phyloP scores from a whole-genome alignment of 2,113 vertebrate genomes.

The Microcebus ravelobensis region DNA sequence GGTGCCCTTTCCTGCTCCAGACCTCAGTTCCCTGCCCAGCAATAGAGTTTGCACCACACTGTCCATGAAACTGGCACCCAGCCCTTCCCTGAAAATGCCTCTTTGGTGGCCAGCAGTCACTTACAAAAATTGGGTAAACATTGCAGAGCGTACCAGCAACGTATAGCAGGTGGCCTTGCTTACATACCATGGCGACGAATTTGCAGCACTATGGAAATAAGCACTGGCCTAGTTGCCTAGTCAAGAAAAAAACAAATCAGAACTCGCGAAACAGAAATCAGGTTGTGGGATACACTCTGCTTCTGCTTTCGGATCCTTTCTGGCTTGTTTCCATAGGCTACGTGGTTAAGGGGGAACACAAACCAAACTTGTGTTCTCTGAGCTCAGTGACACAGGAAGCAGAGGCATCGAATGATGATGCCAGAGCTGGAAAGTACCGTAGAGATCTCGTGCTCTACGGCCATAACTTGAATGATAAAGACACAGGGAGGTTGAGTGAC shows the following conservation, averaged over 20 bases:
- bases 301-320: constrained; percentile 45
- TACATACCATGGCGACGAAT: accelerated
- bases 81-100: neutral
- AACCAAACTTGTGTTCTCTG: neutral
- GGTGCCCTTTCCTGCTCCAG: neutral
- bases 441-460: neutral
- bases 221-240: neutral
- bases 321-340: neutral
- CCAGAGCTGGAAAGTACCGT: neutral
- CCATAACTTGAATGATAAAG: neutral
- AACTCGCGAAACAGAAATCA: neutral
- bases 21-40: neutral
- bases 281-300: neutral
- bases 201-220: neutral
- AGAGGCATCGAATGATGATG: neutral
- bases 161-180: neutral
- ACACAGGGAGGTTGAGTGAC: neutral
- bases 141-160: neutral
- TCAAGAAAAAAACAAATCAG: neutral
- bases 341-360: neutral
- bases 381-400: neutral
- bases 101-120: neutral
- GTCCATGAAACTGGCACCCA: neutral
- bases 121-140: neutral
- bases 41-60: neutral